Percentiles rank a stretch among this genome's conserved stretches.
These are phyloP conservation scores for Coboldia fuscipes DNA, from an alignment of 1,140 invertebrate species.

Conservation along the genomic window DNA sequence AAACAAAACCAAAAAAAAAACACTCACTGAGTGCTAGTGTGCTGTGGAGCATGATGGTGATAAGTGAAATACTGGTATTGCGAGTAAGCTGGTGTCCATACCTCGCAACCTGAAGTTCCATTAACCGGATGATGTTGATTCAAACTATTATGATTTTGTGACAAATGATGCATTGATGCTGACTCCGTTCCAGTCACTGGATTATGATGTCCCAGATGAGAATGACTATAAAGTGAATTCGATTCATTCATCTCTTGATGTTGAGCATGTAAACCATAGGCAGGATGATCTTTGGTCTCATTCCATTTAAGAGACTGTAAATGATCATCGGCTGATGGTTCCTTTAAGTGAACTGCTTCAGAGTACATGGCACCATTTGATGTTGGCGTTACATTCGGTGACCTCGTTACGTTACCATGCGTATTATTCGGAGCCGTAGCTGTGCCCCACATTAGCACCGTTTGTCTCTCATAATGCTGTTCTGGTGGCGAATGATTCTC, in stretches of 20 bases:
- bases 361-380: conserved; percentile 10
- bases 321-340: conserved; percentile 2
- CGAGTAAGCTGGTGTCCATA: conserved; percentile 24
- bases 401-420: conserved; percentile 25
- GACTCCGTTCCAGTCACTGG: conserved; percentile 7
- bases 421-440: conserved; percentile 19
- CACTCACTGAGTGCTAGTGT: conserved; percentile 8
- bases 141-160: conserved; percentile 5
- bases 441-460: conserved; percentile 70
- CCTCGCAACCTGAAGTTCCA: conserved; percentile 12
- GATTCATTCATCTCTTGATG: no score
- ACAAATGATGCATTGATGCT: conserved; percentile 4
- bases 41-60: conserved; percentile 10
- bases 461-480: conserved; percentile 41
- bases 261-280: no score
- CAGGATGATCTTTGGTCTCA: conserved; percentile 9
- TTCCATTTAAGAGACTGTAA: conserved; percentile 10
- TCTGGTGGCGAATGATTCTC: conserved; percentile 16
- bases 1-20: conserved; percentile 1
- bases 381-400: conserved; percentile 12
- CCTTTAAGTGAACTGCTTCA: conserved; percentile 6
- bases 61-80: conserved; percentile 22
- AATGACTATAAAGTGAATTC: no score
- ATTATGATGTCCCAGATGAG: no score
- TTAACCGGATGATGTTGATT: not conserved